Conservation (phyloP, 2,113 vertebrate species). For the Phaetusa simplex region DNA sequence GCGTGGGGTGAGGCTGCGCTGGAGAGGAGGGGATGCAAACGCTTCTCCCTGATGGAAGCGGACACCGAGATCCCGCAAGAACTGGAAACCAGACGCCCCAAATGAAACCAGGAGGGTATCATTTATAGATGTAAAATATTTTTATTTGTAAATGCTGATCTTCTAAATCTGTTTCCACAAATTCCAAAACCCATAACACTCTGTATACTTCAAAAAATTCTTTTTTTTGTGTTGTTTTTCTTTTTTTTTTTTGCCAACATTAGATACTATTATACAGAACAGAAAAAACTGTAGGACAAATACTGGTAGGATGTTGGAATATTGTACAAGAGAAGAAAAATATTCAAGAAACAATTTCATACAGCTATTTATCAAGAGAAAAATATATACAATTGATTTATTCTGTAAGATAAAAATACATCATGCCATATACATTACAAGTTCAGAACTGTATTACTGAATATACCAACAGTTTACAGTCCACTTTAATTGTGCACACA, state of each 20-base stretch:
- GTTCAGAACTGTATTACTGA: constrained; percentile 86
- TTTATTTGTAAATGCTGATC: constrained; percentile 98
- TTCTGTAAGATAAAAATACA: constrained; percentile 99
- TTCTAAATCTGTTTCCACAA: constrained; percentile 99
- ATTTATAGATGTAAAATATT: constrained; percentile 94
- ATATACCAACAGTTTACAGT: constrained; percentile 85
- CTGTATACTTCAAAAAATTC: constrained; percentile 91
- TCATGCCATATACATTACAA: constrained; percentile 98
- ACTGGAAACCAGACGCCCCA: not conserved
- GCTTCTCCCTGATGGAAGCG: fast-evolving
- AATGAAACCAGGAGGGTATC: not conserved
- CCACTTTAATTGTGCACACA: constrained; percentile 92
- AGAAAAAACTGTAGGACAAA: constrained; percentile 91
- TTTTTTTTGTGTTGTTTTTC: constrained; percentile 55
- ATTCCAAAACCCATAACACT: constrained; percentile 95
- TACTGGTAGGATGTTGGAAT: constrained; percentile 95
- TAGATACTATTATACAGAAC: constrained; percentile 93
- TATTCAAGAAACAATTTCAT: constrained; percentile 97
- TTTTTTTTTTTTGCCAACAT: constrained; percentile 80
- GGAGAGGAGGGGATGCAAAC: fast-evolving
- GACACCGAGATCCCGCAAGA: not conserved
- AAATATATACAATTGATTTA: constrained; percentile 99
- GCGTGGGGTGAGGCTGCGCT: not conserved
- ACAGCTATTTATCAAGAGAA: constrained; percentile 99
- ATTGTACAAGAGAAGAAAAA: constrained; percentile 98